phyloP scores from a whole-genome alignment of 2,888 invertebrate genomes.

The Sinhomidia bicolor region DNA sequence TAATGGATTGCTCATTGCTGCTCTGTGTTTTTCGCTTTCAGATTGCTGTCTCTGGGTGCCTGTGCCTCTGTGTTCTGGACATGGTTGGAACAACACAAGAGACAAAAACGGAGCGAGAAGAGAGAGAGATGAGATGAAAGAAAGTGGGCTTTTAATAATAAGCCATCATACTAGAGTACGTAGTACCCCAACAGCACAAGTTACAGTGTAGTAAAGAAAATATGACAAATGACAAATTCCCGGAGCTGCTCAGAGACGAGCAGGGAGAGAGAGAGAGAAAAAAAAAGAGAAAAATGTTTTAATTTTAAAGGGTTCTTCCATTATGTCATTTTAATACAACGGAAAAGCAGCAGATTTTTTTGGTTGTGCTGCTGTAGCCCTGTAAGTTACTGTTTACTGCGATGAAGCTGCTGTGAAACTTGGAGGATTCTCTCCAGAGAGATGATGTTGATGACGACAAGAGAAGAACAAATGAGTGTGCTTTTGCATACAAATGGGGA shows the following conservation, averaged over 20 bases:
- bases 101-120: conserved; percentile 37
- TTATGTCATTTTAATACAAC: conserved; percentile 22
- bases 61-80: conserved; percentile 46
- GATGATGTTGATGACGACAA: conserved; percentile 31
- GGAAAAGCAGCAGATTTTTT: conserved; percentile 23
- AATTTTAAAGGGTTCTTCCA: conserved; percentile 70
- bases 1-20: conserved; percentile 58
- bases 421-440: conserved; percentile 57
- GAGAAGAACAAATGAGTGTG: conserved; percentile 9
- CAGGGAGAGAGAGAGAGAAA: conserved; percentile 31
- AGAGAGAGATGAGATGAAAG: conserved; percentile 56
- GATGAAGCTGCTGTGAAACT: background rate
- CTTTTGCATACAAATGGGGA: conserved; percentile 66
- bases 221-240: conserved; percentile 74
- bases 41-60: background rate
- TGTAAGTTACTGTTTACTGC: background rate
- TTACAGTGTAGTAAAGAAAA: conserved; percentile 4
- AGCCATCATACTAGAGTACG: conserved; percentile 29
- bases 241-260: conserved; percentile 65
- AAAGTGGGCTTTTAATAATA: conserved; percentile 58
- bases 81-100: conserved; percentile 69
- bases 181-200: background rate
- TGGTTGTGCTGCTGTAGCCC: conserved; percentile 47
- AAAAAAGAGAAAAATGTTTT: conserved; percentile 66
- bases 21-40: conserved; percentile 28